These are phyloP conservation scores for Brachyhypopomus gauderio DNA, from an alignment of 2,113 vertebrate genomes.

Conservation along the genomic window DNA sequence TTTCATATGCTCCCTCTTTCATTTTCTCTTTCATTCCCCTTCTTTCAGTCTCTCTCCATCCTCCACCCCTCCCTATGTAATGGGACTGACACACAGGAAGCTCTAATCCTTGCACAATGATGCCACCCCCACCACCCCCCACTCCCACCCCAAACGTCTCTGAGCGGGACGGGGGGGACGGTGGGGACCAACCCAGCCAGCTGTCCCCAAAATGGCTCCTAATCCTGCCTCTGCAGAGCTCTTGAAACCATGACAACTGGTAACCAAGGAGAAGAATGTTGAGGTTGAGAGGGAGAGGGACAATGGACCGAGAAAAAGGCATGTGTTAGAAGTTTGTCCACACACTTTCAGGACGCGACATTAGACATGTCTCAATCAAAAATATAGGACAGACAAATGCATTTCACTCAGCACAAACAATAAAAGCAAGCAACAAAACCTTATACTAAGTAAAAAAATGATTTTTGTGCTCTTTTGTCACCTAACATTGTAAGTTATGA, in stretches of 20 bases:
- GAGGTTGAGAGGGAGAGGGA: slow-evolving; percentile 65
- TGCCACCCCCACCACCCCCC: slow-evolving; percentile 65
- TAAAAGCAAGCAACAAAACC: not conserved
- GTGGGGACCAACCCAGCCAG: slow-evolving; percentile 75
- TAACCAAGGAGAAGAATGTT: slow-evolving; percentile 73
- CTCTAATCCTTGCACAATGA: slow-evolving; percentile 79
- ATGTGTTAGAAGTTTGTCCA: slow-evolving; percentile 79
- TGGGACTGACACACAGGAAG: slow-evolving; percentile 80
- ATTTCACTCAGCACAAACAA: not conserved
- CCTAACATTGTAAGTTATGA: not conserved
- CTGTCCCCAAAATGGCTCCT: slow-evolving; percentile 80
- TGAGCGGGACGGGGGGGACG: slow-evolving; percentile 69
- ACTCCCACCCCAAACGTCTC: slow-evolving; percentile 71
- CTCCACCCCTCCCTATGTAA: slow-evolving; percentile 69
- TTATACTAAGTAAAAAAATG: not conserved
- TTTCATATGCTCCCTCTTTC: slow-evolving; percentile 74
- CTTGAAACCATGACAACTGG: slow-evolving; percentile 77
- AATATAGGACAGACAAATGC: slow-evolving; percentile 26
- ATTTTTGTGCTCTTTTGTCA: not conserved
- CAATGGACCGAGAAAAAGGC: slow-evolving; percentile 71
- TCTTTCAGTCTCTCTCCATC: slow-evolving; percentile 68
- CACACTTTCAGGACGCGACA: slow-evolving; percentile 62
- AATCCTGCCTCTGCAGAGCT: slow-evolving; percentile 69
- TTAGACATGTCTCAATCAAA: slow-evolving; percentile 73
- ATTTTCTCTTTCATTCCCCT: slow-evolving; percentile 78